phyloP scores from a whole-genome alignment of 1,140 invertebrate genomes.

The Heliconius himera region DNA sequence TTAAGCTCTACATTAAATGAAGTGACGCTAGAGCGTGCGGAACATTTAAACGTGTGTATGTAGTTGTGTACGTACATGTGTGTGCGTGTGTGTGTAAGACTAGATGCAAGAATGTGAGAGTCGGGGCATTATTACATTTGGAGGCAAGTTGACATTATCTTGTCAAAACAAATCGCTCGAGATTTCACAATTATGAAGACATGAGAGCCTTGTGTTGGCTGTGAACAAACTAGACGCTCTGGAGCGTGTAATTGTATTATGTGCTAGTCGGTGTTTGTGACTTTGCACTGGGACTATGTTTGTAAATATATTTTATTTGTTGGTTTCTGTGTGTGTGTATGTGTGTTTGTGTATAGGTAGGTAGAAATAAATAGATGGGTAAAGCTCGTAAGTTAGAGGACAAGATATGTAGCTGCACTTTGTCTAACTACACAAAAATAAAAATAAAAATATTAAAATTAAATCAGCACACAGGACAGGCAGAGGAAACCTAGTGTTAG shows the following conservation, averaged over 20 bases:
- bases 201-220: background rate
- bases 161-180: conserved; percentile 14
- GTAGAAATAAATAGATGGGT: too few species aligned
- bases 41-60: background rate
- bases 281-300: background rate
- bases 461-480: too few species aligned
- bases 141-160: conserved; percentile 17
- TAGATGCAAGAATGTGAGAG: conserved; percentile 14
- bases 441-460: too few species aligned
- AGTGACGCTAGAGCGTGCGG: conserved; percentile 1
- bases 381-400: too few species aligned
- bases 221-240: background rate
- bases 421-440: too few species aligned
- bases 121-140: conserved; percentile 11
- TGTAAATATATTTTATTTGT: too few species aligned
- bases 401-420: too few species aligned
- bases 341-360: too few species aligned
- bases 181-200: conserved; percentile 16
- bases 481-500: too few species aligned
- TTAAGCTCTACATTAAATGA: background rate
- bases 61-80: background rate
- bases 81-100: background rate
- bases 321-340: background rate
- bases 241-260: background rate
- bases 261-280: background rate